Percentiles rank a stretch among this genome's conserved stretches.
Conservation (phyloP, 2,888 invertebrate genomes). For the Sminthurinus aureus region DNA sequence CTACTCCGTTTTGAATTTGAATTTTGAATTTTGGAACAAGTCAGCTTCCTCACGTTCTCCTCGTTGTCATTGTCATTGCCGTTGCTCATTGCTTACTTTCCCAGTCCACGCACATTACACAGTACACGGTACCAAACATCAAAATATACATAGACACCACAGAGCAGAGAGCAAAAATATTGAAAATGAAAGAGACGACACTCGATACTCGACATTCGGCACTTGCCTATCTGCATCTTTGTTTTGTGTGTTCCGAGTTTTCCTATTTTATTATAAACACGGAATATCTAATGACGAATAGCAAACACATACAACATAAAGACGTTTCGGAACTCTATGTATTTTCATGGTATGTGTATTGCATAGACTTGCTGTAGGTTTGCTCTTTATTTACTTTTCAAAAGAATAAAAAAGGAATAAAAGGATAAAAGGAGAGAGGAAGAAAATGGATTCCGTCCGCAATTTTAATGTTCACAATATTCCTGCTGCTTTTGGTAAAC, state of each 20-base stretch:
- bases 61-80: neutral
- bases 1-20: too few relatives aligned
- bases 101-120: neutral
- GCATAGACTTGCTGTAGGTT: too few relatives aligned
- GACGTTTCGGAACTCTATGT: neutral
- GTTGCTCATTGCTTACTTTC: neutral
- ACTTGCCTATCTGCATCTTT: too few relatives aligned
- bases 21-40: neutral
- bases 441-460: neutral
- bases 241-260: too few relatives aligned
- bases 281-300: too few relatives aligned
- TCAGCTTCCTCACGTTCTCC: neutral
- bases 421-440: neutral
- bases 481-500: conserved; percentile 28
- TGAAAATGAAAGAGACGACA: too few relatives aligned
- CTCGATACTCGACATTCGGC: too few relatives aligned
- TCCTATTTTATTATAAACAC: too few relatives aligned
- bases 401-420: too few relatives aligned
- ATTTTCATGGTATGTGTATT: too few relatives aligned
- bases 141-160: neutral
- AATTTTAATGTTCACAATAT: neutral
- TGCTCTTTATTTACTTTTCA: too few relatives aligned
- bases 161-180: neutral
- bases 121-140: neutral
- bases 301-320: too few relatives aligned